Evolutionary conservation across 2,888 invertebrate genomes (phyloP), one percentile per base, ranked within the genome.

Genomic region (Rugalucina vietnamica): DNA sequence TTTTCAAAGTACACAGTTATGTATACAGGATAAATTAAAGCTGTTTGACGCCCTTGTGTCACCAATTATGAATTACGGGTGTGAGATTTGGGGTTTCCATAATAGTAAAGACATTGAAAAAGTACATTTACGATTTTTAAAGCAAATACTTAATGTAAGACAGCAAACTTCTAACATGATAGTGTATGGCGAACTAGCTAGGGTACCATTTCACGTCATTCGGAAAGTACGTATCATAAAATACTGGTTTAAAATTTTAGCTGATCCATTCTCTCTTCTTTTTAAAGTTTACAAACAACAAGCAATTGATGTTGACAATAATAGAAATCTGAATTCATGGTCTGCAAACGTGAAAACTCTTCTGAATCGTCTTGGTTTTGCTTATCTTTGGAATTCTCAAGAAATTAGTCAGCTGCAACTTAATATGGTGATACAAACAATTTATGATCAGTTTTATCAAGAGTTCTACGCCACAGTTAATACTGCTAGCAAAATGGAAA

Each of bases 71-170:
- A 21, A 36, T 18, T 77, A 82, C 77, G 77, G n/a, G 14, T 39
- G 37, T 57, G 74, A 82, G 73, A 73, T 77, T 5, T 81, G 76
- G 76, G 81, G 81, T 10, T 77, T 76, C 36, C 81, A 77, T 70
- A 77, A 73, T 72, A 50, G 50, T 2, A 14, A n/a, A 32, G 74
- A 82, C 49, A 60, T 82, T 12, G 77, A 82, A 74, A 82, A 21
- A 43, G 65, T 78, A 21, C 82, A 82, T 54, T 70, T 74, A 60
- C 29, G n/a, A 60, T 78, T 65, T 74, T 75, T 71, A 43, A 82
- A 82, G 60, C 72, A 43, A 18, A 54, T 69, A 32, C 34, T 78
- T 32, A 24, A 39, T 21, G 75, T 79, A 37, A 65, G 72, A 32
- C 79, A 34, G 50, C 24, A 1, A 27, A 75, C 76, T 18, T 4